Conservation (phyloP, 2,888 invertebrate genomes). For the Mythimna impura region DNA sequence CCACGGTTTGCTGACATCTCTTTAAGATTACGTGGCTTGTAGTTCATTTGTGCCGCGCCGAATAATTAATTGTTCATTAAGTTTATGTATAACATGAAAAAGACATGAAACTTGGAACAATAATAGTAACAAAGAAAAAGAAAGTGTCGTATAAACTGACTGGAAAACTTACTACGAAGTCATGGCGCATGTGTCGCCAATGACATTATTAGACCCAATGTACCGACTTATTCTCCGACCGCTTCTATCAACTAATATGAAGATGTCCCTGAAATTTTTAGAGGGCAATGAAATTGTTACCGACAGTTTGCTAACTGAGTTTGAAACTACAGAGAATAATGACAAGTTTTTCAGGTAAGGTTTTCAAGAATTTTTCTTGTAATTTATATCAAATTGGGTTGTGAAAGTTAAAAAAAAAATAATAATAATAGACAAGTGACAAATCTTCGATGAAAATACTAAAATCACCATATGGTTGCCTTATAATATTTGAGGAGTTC, state of each 20-base stretch:
- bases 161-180: slow-evolving; percentile 30
- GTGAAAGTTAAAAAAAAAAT: too few species aligned
- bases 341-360: not conserved
- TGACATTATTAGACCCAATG: slow-evolving; percentile 37
- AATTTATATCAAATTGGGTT: not conserved
- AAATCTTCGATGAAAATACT: too few species aligned
- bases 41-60: not conserved
- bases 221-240: slow-evolving; percentile 11
- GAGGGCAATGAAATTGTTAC: not conserved
- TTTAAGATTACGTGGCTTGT: too few species aligned
- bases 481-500: too few species aligned
- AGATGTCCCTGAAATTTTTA: slow-evolving; percentile 26
- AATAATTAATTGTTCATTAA: not conserved
- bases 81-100: not conserved
- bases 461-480: too few species aligned
- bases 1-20: too few species aligned
- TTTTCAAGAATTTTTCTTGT: not conserved
- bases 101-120: slow-evolving; percentile 18
- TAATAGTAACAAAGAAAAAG: slow-evolving; percentile 4
- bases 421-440: too few species aligned
- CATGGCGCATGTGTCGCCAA: slow-evolving; percentile 42
- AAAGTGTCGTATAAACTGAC: slow-evolving; percentile 34
- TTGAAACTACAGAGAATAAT: not conserved
- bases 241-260: slow-evolving; percentile 45
- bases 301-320: not conserved